These are phyloP conservation scores for Lateolabrax maculatus DNA, from an alignment of 2,797 vertebrate genomes.

Conservation along the genomic window DNA sequence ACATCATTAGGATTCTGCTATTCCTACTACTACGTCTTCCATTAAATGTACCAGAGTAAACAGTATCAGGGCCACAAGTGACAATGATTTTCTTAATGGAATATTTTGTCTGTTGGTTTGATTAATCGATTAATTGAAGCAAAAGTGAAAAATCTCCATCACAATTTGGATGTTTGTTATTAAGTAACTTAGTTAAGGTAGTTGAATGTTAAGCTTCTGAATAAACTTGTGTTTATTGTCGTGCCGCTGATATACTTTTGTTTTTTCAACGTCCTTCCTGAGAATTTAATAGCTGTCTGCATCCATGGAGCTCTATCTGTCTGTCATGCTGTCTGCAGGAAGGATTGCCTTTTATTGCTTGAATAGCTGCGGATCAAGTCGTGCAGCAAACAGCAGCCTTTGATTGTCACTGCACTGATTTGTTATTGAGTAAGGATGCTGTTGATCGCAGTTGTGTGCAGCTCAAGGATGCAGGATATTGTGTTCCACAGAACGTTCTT, in stretches of 20 bases:
- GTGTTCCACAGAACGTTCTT: neutral
- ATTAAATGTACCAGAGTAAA: neutral
- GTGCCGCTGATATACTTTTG: too few species aligned
- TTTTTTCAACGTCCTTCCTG: neutral
- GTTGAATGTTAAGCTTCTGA: neutral
- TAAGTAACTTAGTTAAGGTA: too few species aligned
- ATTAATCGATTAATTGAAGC: neutral
- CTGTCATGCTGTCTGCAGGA: slow-evolving; percentile 5
- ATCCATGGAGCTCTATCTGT: neutral
- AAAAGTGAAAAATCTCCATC: neutral
- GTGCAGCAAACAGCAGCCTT: slow-evolving; percentile 7
- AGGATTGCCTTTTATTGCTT: neutral
- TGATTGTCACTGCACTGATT: slow-evolving; percentile 31
- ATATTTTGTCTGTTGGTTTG: neutral
- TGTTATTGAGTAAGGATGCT: slow-evolving; percentile 9
- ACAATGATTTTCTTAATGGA: neutral
- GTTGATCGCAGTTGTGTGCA: slow-evolving; percentile 14
- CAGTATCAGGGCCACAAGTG: neutral
- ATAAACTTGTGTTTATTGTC: neutral
- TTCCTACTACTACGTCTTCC: too few species aligned
- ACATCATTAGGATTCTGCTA: neutral
- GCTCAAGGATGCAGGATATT: slow-evolving; percentile 12
- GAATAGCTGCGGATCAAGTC: slow-evolving; percentile 1
- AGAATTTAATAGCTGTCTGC: neutral
- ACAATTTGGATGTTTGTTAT: too few species aligned